Evolutionary conservation across 2,888 invertebrate species (phyloP).

Genomic region (Lasioglossum calceatum): DNA sequence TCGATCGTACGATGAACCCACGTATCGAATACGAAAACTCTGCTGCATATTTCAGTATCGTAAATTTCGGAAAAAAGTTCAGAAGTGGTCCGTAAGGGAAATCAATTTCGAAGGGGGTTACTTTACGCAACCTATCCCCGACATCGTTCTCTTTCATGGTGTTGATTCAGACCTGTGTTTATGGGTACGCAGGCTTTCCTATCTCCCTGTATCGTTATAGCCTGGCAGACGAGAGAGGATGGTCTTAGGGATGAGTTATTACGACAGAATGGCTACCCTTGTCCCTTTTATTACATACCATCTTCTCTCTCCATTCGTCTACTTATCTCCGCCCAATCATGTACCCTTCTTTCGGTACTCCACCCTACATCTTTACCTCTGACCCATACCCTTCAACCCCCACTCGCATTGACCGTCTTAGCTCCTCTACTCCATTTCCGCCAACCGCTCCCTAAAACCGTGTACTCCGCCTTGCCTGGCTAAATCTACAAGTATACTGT

Average conservation of each 20-base stretch:
- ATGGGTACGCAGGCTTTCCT: background rate
- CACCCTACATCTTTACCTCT: background rate
- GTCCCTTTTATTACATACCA: background rate
- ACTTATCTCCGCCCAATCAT: background rate
- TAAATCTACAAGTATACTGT: background rate
- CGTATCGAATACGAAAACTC: background rate
- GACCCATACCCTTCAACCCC: background rate
- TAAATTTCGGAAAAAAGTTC: background rate
- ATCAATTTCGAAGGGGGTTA: background rate
- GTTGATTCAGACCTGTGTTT: slow-evolving; percentile 1
- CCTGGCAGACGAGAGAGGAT: background rate
- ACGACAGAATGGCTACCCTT: background rate
- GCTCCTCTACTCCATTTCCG: background rate
- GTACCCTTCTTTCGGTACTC: background rate
- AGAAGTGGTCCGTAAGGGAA: background rate
- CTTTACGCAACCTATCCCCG: background rate
- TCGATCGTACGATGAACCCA: background rate
- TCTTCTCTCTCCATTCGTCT: background rate
- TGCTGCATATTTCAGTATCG: background rate
- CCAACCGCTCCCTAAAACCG: background rate
- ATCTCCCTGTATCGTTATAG: background rate
- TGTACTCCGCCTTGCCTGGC: background rate
- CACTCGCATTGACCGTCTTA: background rate
- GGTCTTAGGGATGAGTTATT: background rate
- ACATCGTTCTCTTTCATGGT: background rate